Evolutionary conservation across 1,140 invertebrate genomes (phyloP), one percentile per base, ranked within the genome.

Genomic region (Neodiprion pinetum): DNA sequence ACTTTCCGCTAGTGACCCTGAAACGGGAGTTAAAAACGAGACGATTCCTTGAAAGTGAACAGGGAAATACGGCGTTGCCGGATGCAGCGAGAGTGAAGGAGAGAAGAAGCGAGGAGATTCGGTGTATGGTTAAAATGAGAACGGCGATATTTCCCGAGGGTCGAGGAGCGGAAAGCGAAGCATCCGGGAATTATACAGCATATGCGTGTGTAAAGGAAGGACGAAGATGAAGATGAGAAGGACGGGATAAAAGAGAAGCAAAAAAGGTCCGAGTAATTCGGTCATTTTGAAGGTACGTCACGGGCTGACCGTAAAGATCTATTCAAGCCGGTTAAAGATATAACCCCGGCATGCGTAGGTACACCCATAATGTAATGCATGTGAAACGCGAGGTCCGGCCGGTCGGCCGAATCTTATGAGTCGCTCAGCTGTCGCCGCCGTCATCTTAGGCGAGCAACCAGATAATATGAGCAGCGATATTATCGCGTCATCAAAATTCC

Each of bases 401-500:
- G 28, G 28, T 40, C 28, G 28, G 28, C 5, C 28, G 28, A 40
- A 40, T 40, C 28, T 40, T 40, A 40, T 40, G 5, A 17, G n/a
- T 61, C 53, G 53, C 53, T 12, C n/a, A 61, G 53, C 53, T 61
- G 53, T 61, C 53, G 53, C 53, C 53, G n/a, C 5, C n/a, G 11
- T 23, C 67, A 23, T 21, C 11, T 67, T 8, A 48, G 0, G 53
- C 10, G 66, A 70, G 40, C 17, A 50, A 17, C 23, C 53, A 17
- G 49, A 61, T 47, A 74, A 70, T 21, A 67, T 66, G 23, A 47
- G 23, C 65, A 48, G 69, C 14, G 69, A 65, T 47, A 72, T 65
- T 72, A 74, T 71, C 72, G 61, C 71, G 49, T 73, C 65, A 74
- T 75, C 68, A 76, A 78, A 78, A 78, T 80, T 75, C 72, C n/a